phyloP scores from a whole-genome alignment of 2,888 invertebrate genomes.

The Tachina grossa region DNA sequence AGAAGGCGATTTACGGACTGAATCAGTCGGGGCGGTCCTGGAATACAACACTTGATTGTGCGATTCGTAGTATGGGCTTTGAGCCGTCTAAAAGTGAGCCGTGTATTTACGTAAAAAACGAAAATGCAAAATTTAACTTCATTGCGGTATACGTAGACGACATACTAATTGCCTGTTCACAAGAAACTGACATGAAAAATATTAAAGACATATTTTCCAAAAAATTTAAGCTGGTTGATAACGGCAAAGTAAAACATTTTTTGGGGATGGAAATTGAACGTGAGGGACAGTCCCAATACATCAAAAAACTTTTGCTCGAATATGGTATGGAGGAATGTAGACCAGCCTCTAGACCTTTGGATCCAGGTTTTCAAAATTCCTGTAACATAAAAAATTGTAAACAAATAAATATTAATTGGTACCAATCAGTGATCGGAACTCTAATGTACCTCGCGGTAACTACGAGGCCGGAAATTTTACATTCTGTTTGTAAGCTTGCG shows the following conservation, averaged over 20 bases:
- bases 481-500: not conserved
- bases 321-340: not conserved
- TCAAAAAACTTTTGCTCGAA: not conserved
- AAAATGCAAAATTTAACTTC: not conserved
- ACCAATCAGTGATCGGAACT: not conserved
- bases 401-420: not conserved
- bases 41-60: not conserved
- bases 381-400: not conserved
- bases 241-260: not conserved
- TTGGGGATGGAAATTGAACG: slow-evolving; percentile 10
- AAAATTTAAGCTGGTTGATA: slow-evolving; percentile 2
- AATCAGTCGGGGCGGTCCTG: not conserved
- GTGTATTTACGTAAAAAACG: not conserved
- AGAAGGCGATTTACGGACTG: slow-evolving; percentile 71
- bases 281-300: not conserved
- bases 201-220: not conserved
- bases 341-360: not conserved
- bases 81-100: not conserved
- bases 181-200: not conserved
- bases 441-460: not conserved
- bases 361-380: not conserved
- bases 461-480: not conserved
- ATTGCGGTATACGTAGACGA: not conserved
- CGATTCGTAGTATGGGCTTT: not conserved
- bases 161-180: not conserved